phyloP scores from a whole-genome alignment of 2,888 invertebrate genomes.

The Oscheius sp. region DNA sequence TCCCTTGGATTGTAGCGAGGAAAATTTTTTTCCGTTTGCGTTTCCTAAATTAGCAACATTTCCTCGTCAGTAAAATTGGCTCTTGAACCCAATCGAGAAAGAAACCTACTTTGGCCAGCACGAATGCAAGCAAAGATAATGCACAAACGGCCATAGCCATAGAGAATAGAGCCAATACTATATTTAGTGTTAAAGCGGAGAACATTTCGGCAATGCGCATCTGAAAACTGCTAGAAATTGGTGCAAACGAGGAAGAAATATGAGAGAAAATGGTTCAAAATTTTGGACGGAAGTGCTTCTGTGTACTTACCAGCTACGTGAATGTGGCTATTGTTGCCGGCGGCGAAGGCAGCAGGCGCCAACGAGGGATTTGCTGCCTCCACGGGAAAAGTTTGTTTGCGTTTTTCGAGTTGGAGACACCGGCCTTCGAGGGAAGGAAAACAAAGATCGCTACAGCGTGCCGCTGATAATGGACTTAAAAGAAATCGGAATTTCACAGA shows the following conservation, averaged over 20 bases:
- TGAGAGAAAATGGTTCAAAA: background rate
- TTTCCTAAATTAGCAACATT: slow-evolving; percentile 24
- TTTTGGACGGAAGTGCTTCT: too few relatives aligned
- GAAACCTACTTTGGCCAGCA: slow-evolving; percentile 30
- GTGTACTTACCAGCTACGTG: too few relatives aligned
- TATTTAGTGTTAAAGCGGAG: slow-evolving; percentile 36
- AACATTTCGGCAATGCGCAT: slow-evolving; percentile 35
- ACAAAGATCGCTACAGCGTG: background rate
- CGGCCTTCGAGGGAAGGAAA: background rate
- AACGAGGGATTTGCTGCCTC: background rate
- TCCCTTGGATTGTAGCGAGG: slow-evolving; percentile 29
- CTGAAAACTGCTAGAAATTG: background rate
- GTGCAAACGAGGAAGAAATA: background rate
- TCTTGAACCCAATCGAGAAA: background rate
- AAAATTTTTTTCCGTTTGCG: background rate
- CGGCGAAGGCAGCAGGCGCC: too few relatives aligned
- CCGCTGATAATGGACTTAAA: background rate
- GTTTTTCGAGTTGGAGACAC: slow-evolving; percentile 20
- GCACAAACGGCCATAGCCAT: slow-evolving; percentile 42
- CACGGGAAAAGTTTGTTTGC: slow-evolving; percentile 13
- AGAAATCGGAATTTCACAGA: background rate
- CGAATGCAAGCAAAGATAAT: slow-evolving; percentile 39
- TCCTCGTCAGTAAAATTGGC: background rate
- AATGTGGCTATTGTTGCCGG: too few relatives aligned
- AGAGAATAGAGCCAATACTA: slow-evolving; percentile 39